Evolutionary conservation across 37 sponge, comb jelly and placozoan species (phyloP).

Genomic region (Agelas oroides): DNA sequence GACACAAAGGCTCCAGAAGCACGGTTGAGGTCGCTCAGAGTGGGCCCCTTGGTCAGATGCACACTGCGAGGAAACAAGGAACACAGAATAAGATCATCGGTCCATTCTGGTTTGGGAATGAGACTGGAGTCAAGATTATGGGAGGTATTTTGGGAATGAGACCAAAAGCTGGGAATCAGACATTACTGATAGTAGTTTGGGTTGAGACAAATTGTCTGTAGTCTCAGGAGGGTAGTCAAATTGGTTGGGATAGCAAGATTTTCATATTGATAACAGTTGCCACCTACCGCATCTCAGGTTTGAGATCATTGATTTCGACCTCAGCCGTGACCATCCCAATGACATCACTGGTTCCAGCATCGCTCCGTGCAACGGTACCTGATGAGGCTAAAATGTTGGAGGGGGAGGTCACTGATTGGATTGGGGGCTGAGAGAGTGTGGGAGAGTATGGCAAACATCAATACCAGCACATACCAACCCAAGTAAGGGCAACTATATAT

Average conservation of each 20-base stretch:
- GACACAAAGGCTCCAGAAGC: conserved; percentile 73
- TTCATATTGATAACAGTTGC: too few relatives aligned
- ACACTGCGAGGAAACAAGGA: conserved; percentile 28
- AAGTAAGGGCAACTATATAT: not conserved
- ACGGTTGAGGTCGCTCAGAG: conserved; percentile 63
- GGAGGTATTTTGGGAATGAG: too few relatives aligned
- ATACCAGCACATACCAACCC: not conserved
- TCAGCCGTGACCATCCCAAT: conserved; percentile 7
- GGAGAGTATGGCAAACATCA: not conserved
- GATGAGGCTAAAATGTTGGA: conserved; percentile 32
- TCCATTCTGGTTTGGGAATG: too few relatives aligned
- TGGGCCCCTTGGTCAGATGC: conserved; percentile 45
- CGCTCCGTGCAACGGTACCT: conserved; percentile 2
- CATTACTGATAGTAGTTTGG: too few relatives aligned
- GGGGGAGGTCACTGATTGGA: conserved; percentile 2
- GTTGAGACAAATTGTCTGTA: too few relatives aligned
- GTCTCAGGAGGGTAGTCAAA: too few relatives aligned
- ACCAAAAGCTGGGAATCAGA: too few relatives aligned
- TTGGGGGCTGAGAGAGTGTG: conserved; percentile 30
- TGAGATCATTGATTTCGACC: conserved; percentile 60
- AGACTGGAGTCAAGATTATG: too few relatives aligned
- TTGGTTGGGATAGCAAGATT: too few relatives aligned
- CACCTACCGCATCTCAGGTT: not conserved
- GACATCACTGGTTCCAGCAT: not conserved
- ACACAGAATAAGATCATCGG: too few relatives aligned